phyloP scores from a whole-genome alignment of 2,888 invertebrate species.

The Eupithecia pulchellata region DNA sequence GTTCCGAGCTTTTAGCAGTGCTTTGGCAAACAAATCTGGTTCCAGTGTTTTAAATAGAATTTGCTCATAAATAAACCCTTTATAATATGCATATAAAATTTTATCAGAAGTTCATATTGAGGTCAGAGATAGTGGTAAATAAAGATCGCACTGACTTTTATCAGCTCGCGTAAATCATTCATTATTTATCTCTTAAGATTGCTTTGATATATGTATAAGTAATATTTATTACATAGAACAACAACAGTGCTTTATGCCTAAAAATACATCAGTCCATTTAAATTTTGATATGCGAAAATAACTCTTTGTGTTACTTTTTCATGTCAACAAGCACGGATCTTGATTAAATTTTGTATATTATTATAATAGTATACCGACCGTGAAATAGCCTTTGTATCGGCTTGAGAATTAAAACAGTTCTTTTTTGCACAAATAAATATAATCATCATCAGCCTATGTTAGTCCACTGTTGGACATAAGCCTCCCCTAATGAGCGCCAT shows the following conservation, averaged over 20 bases:
- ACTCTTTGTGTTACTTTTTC: not conserved
- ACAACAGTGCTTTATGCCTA: not conserved
- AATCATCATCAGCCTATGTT: no score
- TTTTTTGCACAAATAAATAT: no score
- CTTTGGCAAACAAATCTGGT: not conserved
- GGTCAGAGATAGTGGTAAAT: not conserved
- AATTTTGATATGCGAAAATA: not conserved
- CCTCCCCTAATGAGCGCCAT: no score
- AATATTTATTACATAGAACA: not conserved
- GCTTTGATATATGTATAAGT: not conserved
- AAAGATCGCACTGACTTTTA: not conserved
- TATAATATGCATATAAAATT: not conserved
- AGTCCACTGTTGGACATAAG: no score
- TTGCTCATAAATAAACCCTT: not conserved
- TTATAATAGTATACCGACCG: not conserved
- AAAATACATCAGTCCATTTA: not conserved
- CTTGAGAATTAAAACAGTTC: no score
- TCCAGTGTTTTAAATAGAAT: not conserved
- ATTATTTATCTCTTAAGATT: not conserved
- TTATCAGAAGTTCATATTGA: slow-evolving; percentile 1
- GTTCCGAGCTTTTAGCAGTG: no score
- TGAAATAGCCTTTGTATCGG: no score
- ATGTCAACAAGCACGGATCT: not conserved
- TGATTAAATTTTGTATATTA: not conserved
- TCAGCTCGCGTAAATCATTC: not conserved